Base-by-base conservation (phyloP, 2,113 vertebrate species). In the Meles meles region DNA sequence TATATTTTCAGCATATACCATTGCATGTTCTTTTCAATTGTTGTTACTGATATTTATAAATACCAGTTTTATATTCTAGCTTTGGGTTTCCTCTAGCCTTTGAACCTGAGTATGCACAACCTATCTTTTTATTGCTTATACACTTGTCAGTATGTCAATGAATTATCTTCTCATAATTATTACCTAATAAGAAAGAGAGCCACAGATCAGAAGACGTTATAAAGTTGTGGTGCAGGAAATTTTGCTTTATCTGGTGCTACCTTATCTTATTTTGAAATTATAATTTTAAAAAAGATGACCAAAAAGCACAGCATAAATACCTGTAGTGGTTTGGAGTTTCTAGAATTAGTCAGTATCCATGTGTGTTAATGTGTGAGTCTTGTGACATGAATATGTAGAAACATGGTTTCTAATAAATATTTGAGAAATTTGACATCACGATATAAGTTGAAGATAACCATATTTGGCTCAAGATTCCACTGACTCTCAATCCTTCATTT, bases 321-420 rank as follows among this genome's bases (percentile, higher is more conserved):
- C 92, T 77, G 80, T 31, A 74, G 37, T 85, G 55, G 21, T 83
- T 94, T 87, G 21, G 12, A 1, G 18, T 31, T 67, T 94, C 42
- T 97, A 59, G 21, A 91, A 55, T 90, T 90, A 63, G 74, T 18
- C 11, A 90, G 27, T 34, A 34, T 65, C 18, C 44, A 11, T 57
- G n/a, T 67, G 3, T 80, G 31, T 61, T 96, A 94, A 88, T 80
- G 37, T 42, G 13, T 92, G 29, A n/a, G 44, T 92, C 79, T 86
- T 5, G 31, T 57, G n/a, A 84, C 20, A 52, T 25, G 42, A 89
- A 85, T 84, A 91, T 57, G 65, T 23, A 92, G 14, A 79, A 93
- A 85, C 47, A 82, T 84, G n/a, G 18, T 92, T 96, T 44, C 84
- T 57, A 80, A 77, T 81, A 97, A 90, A 83, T 82, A 93, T 72